phyloP scores from a whole-genome alignment of 2,888 invertebrate species.

The Tethea ocularis region DNA sequence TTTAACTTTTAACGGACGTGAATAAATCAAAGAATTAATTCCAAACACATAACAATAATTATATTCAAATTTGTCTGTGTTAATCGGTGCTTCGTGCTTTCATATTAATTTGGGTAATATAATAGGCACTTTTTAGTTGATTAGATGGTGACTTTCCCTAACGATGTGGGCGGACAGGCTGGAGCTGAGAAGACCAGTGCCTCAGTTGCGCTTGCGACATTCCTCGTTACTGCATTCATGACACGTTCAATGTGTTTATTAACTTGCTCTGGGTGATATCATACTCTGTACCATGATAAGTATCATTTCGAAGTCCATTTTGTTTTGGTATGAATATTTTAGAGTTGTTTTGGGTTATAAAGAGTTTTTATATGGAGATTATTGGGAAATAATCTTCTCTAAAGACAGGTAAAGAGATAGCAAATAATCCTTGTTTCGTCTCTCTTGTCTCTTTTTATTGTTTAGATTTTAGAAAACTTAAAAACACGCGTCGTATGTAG shows the following conservation, averaged over 20 bases:
- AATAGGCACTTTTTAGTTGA: constrained; percentile 11
- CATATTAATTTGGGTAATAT: constrained; percentile 36
- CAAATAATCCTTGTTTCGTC: no score
- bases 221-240: constrained; percentile 17
- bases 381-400: no score
- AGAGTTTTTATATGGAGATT: no score
- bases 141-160: constrained; percentile 24
- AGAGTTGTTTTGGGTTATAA: no score
- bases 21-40: constrained; percentile 27
- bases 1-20: constrained; percentile 10
- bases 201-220: constrained; percentile 6
- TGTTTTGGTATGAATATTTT: background rate
- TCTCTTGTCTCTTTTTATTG: no score
- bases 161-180: constrained; percentile 18
- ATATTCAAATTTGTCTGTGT: constrained; percentile 36
- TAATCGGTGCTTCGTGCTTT: constrained; percentile 31
- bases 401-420: no score
- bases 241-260: constrained; percentile 32
- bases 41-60: constrained; percentile 30
- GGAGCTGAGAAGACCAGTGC: background rate
- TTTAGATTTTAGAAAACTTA: no score
- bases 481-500: no score
- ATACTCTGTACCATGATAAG: constrained; percentile 18
- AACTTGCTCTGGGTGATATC: constrained; percentile 30
- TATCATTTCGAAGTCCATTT: background rate